A percentile compares a stretch with the other conserved stretches of the same genome.
Evolutionary conservation across 37 sponge, comb jelly and placozoan species (phyloP).

Genomic region (Axinella damicornis): DNA sequence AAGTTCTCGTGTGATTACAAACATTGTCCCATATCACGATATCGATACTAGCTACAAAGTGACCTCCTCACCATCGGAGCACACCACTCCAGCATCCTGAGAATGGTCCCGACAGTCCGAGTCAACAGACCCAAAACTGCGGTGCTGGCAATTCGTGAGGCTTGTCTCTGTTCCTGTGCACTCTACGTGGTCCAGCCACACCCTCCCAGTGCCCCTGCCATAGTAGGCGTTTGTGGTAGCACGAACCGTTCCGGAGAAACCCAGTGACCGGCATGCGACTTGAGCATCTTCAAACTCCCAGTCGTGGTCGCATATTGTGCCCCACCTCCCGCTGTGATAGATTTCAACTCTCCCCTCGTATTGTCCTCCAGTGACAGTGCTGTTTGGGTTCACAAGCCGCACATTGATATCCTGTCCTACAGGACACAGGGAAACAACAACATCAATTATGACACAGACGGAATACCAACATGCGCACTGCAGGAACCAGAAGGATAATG

Average conservation of each 20-base stretch:
- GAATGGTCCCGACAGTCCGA: conserved; percentile 9
- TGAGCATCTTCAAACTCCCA: conserved; percentile 48
- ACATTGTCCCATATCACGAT: too few species aligned
- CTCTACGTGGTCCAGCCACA: conserved; percentile 29
- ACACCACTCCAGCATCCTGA: conserved; percentile 51
- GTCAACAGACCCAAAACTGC: not conserved
- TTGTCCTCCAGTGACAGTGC: conserved; percentile 1
- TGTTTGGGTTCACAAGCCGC: conserved; percentile 31
- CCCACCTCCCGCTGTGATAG: conserved; percentile 50
- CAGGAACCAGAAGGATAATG: too few species aligned
- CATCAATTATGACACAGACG: too few species aligned
- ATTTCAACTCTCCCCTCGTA: conserved; percentile 65
- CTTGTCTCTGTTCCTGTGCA: conserved; percentile 33
- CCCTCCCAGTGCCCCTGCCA: conserved; percentile 7
- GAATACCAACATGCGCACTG: too few species aligned
- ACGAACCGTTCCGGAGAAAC: conserved; percentile 41
- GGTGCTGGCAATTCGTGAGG: conserved; percentile 1
- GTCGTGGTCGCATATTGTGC: conserved; percentile 42
- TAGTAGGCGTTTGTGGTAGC: conserved; percentile 27
- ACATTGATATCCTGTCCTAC: too few species aligned
- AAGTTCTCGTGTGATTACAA: too few species aligned
- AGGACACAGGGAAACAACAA: too few species aligned
- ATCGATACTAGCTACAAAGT: too few species aligned
- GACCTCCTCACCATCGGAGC: conserved; percentile 61
- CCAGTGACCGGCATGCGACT: conserved; percentile 51